Evolutionary conservation across 2,113 vertebrate species (phyloP).

Genomic region (Eupsittula cactorum): DNA sequence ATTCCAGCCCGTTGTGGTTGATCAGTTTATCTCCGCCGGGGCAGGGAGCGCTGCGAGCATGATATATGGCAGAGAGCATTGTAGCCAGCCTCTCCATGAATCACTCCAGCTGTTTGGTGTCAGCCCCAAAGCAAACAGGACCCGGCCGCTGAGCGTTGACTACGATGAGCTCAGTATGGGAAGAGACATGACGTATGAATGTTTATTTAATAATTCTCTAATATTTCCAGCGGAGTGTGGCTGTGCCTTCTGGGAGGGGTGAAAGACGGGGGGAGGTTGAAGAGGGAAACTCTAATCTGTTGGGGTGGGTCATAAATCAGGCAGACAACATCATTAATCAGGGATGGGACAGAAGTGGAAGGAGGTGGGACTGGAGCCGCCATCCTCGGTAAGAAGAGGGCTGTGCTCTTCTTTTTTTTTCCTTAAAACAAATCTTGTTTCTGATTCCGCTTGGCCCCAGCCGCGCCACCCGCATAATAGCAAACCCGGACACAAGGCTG

Average conservation of each 20-base stretch:
- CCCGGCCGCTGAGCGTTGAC: constrained; percentile 75
- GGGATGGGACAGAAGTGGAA: constrained; percentile 76
- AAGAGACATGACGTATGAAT: constrained; percentile 87
- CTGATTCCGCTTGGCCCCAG: neutral
- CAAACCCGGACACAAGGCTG: constrained; percentile 16
- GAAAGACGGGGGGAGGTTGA: constrained; percentile 60
- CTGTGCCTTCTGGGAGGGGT: constrained; percentile 60
- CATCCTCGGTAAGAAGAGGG: constrained; percentile 34
- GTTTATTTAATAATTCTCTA: constrained; percentile 92
- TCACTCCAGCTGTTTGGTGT: constrained; percentile 90
- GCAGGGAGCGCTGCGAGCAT: constrained; percentile 82
- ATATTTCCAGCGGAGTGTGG: constrained; percentile 83
- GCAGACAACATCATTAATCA: constrained; percentile 93
- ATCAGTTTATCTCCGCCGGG: constrained; percentile 83
- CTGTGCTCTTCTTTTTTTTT: neutral
- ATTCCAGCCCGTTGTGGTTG: constrained; percentile 86
- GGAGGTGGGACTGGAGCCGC: constrained; percentile 76
- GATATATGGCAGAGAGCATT: constrained; percentile 84
- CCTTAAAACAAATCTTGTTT: constrained; percentile 63
- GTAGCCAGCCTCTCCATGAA: constrained; percentile 89
- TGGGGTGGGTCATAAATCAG: constrained; percentile 88
- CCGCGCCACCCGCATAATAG: neutral
- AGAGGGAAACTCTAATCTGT: constrained; percentile 82
- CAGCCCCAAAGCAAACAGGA: constrained; percentile 83
- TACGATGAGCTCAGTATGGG: constrained; percentile 82